A percentile compares a stretch with the other conserved stretches of the same genome.
Conservation (phyloP, 2,113 vertebrate species). For the Sturnira hondurensis region DNA sequence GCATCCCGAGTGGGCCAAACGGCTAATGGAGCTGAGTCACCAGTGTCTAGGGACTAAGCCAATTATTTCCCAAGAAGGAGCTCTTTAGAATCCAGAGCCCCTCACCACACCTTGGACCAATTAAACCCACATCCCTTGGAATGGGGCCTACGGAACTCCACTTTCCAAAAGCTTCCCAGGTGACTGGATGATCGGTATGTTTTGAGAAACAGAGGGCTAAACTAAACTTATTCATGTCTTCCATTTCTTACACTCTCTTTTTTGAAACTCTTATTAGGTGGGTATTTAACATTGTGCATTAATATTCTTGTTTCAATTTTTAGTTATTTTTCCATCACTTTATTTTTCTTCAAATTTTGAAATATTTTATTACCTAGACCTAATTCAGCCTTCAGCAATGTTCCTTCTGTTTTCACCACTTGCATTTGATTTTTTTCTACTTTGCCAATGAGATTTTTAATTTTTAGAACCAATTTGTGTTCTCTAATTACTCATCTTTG, state of each 20-base stretch:
- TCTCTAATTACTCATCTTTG: not conserved
- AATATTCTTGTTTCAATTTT: not conserved
- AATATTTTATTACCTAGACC: not conserved
- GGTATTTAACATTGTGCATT: not conserved
- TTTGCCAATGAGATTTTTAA: not conserved
- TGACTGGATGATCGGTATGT: not conserved
- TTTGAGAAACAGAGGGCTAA: not conserved
- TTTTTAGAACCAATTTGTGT: not conserved
- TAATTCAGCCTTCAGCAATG: not conserved
- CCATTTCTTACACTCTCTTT: not conserved
- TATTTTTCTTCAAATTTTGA: not conserved
- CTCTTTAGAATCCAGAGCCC: not conserved
- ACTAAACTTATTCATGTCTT: not conserved
- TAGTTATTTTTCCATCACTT: not conserved
- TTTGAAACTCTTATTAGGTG: not conserved
- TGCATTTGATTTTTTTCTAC: not conserved
- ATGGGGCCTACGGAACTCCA: not conserved
- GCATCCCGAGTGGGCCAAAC: not conserved
- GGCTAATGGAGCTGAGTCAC: constrained; percentile 47
- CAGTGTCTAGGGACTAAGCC: not conserved
- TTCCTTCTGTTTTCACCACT: not conserved
- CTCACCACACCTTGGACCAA: not conserved
- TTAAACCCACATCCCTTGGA: not conserved
- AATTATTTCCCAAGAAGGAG: not conserved
- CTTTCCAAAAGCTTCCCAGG: not conserved